A percentile compares a stretch with the other conserved stretches of the same genome.
Conservation (phyloP, 2,888 invertebrate species). For the Hetaerina titia region DNA sequence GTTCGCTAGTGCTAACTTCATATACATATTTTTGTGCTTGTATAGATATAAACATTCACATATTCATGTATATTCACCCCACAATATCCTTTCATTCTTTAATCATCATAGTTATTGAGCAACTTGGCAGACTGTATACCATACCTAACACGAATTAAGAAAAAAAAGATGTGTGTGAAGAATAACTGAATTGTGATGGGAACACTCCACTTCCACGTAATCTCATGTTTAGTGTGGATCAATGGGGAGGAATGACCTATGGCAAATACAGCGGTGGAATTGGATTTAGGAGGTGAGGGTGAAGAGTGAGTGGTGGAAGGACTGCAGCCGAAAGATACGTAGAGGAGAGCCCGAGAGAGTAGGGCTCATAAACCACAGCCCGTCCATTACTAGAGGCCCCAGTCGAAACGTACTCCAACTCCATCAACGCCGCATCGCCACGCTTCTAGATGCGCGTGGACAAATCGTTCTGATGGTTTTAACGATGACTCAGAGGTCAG, state of each 20-base stretch:
- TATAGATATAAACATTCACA: too few relatives aligned
- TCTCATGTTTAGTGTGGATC: neutral
- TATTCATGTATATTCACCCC: too few relatives aligned
- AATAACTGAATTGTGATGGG: too few relatives aligned
- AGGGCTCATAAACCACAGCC: conserved; percentile 58
- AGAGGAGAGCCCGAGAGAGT: neutral
- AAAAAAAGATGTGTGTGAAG: too few relatives aligned
- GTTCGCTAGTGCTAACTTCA: too few relatives aligned
- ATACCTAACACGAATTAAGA: too few relatives aligned
- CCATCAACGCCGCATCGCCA: conserved; percentile 53
- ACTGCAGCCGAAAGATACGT: neutral
- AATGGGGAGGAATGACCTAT: neutral
- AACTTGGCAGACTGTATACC: too few relatives aligned
- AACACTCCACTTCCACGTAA: neutral
- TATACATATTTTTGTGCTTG: too few relatives aligned
- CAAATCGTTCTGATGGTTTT: neutral
- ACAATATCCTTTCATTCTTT: too few relatives aligned
- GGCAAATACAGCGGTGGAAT: neutral
- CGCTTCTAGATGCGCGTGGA: conserved; percentile 13
- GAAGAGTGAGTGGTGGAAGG: neutral
- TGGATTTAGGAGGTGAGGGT: neutral
- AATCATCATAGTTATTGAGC: too few relatives aligned
- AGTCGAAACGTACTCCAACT: conserved; percentile 29
- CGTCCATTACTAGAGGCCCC: conserved; percentile 49
- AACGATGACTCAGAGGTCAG: neutral